Evolutionary conservation across 2,888 invertebrate species (phyloP), one percentile per base, ranked within the genome.

Genomic region (Darwinula stevensoni): DNA sequence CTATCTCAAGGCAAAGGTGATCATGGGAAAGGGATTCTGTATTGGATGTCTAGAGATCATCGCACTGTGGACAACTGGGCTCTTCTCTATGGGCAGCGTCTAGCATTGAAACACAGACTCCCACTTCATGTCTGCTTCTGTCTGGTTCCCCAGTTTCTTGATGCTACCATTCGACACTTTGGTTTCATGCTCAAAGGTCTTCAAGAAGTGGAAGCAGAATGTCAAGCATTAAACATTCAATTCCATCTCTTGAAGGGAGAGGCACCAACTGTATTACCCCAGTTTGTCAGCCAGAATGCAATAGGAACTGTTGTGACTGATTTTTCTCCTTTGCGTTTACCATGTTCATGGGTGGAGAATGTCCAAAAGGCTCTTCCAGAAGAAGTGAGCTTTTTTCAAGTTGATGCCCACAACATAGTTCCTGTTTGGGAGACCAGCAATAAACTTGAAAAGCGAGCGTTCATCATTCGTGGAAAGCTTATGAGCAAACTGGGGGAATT

Each of bases 21-120:
- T n/a, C n/a, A n/a, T 6, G 66, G 62, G 2, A 35, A 45, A 16
- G 57, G 63, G 14, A 56, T 75, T 32, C 54, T 74, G 2, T 84
- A 84, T 47, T 84, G 82, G 82, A 84, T 82, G 80, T 73, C 69
- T 2, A 57, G 84, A 32, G 84, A 84, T 52, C 68, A 67, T 39
- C 57, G 84, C 39, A 68, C n/a, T n/a, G n/a, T 22, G n/a, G 84
- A 84, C 47, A 84, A 84, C 47, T 84, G 84, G 84, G 76, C 80
- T 0, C 58, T 82, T 40, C 50, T 84, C 1, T 82, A 70, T 48
- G 74, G 80, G 1, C 84, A 84, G 50, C 69, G 70, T 45, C 52
- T 75, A 32, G 80, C 82, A 0, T 44, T 80, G 14, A 76, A 80
- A 50, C 61, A 72, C 42, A 59, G 71, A 47, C 52, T 74, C 4